Base-by-base conservation (phyloP, 2,113 vertebrate genomes). In the Malurus melanocephalus region DNA sequence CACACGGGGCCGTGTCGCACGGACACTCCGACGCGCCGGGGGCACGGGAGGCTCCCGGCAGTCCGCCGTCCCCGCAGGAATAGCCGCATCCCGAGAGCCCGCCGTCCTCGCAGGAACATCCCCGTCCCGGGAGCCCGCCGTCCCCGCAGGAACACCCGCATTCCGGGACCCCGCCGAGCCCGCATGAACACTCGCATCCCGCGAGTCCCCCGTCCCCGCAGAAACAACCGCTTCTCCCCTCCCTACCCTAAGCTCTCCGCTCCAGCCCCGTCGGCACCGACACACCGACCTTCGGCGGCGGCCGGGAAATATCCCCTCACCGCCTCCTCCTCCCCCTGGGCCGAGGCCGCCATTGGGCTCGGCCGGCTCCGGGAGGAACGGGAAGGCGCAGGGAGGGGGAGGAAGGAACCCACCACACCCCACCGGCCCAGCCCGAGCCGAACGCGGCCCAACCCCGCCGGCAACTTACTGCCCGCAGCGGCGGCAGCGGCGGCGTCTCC, bases 281-380 rank as follows among this genome's bases (percentile, higher is more conserved):
- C 65, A 64, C 79, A 46, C 38, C 68, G 89, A 89, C 87, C 89
- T 92, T 83, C 72, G 73, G 30, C 20, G 48, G 33, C 62, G 35
- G 59, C 55, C 59, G 30, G 30, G 67, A 83, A 86, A 52, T n/a
- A 56, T 76, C 87, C 59, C 76, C 51, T 38, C 67, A 11, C 26
- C 32, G 38, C 62, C 82, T 51, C 72, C 82, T 45, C 76, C 92
- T 26, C 62, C 62, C 68, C 57, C 64, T 7, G 76, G 49, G 80
- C 80, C 72, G 57, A 93, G 76, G 92, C 87, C 94, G 94, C 94
- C 87, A 86, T 80, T 91, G 87, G 90, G 80, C 68, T 59, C 80
- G 80, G 81, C 88, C 85, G 35, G 84, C 78, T 80, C 57, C 38
- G 16, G 30, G 62, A 75, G 52, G 59, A 76, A 89, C 61, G 77